A percentile compares a stretch with the other conserved stretches of the same genome.
Conservation (phyloP, 2,113 vertebrate genomes). For the Monarcha castaneiventris region DNA sequence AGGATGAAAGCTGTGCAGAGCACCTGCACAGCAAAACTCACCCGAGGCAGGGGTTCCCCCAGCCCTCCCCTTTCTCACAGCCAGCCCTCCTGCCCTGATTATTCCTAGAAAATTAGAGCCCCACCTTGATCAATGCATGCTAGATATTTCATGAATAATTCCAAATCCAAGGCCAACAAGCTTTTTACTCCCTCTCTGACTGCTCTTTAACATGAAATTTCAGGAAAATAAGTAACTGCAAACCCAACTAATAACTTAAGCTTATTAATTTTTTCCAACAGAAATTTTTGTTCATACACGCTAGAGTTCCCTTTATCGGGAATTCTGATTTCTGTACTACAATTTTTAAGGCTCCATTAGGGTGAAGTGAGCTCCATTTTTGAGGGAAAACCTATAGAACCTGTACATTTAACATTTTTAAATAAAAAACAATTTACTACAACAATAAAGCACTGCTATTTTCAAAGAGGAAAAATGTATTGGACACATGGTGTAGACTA, state of each 20-base stretch:
- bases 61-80: rapidly evolving
- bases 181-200: not conserved
- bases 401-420: not conserved
- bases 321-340: not conserved
- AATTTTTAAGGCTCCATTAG: not conserved
- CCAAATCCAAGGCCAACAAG: not conserved
- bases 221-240: not conserved
- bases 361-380: not conserved
- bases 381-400: not conserved
- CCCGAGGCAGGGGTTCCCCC: rapidly evolving
- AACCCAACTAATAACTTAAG: not conserved
- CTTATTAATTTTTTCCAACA: not conserved
- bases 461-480: not conserved
- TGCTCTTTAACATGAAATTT: not conserved
- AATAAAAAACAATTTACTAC: not conserved
- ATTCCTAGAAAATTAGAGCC: not conserved
- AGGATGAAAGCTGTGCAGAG: not conserved
- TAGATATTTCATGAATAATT: not conserved
- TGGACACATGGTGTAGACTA: not conserved
- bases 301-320: not conserved
- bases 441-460: not conserved
- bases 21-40: not conserved
- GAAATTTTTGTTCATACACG: not conserved
- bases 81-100: not conserved
- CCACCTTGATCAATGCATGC: not conserved